Evolutionary conservation across 2,888 invertebrate genomes (phyloP).

Genomic region (Agriopis marginaria): DNA sequence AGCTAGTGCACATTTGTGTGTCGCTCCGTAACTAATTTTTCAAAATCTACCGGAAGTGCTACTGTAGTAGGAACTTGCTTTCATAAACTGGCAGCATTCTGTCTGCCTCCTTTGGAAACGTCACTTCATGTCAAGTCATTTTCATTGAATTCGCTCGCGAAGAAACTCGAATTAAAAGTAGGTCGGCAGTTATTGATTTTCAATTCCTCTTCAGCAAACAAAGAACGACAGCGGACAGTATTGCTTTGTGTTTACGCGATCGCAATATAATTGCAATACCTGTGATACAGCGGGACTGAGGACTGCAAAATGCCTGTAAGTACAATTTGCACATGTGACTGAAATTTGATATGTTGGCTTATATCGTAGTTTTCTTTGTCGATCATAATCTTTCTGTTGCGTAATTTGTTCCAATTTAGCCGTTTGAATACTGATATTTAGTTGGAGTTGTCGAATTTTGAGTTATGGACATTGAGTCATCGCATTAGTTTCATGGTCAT

Average conservation of each 20-base stretch:
- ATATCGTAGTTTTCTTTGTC: constrained; percentile 27
- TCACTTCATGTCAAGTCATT: constrained; percentile 54
- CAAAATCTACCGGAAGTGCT: constrained; percentile 23
- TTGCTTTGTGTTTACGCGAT: constrained; percentile 55
- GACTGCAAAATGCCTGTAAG: constrained; percentile 78
- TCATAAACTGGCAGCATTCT: constrained; percentile 52
- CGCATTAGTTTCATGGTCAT: constrained; percentile 65
- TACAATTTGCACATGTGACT: constrained; percentile 65
- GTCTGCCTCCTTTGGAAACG: constrained; percentile 45
- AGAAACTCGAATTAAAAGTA: constrained; percentile 71
- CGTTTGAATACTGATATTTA: neutral
- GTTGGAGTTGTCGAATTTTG: constrained; percentile 1
- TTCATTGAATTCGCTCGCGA: constrained; percentile 50
- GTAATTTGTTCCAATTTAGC: constrained; percentile 5
- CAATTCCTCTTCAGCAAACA: constrained; percentile 70
- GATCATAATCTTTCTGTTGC: constrained; percentile 20
- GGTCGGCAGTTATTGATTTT: constrained; percentile 81
- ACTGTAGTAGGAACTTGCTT: neutral
- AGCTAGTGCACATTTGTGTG: neutral
- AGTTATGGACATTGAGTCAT: constrained; percentile 48
- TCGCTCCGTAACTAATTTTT: too few relatives aligned
- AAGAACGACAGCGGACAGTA: constrained; percentile 54
- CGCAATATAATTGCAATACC: constrained; percentile 42
- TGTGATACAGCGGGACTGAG: constrained; percentile 56
- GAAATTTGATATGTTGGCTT: constrained; percentile 50